Evolutionary conservation across 2,888 invertebrate genomes (phyloP), one percentile per base, ranked within the genome.

Genomic region (Drosophila parthenogenetica): DNA sequence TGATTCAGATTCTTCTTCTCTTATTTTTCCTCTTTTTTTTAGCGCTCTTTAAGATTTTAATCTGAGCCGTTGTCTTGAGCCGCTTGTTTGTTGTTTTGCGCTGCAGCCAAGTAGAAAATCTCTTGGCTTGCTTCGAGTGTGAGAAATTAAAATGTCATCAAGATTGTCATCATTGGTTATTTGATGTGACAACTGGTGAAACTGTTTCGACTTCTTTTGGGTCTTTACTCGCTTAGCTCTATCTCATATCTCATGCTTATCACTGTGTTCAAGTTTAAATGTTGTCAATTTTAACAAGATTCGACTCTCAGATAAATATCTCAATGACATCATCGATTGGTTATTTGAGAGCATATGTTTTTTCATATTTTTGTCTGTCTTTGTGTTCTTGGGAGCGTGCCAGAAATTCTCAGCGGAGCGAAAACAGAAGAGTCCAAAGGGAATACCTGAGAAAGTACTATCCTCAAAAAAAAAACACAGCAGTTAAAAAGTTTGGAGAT

Each of bases 61-160:
- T 86, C 86, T 88, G 51, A 50, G 58, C 54, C 63, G 65, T 86
- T 75, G 68, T 67, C 61, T 54, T 64, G 60, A 76, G 79, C 77
- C 61, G 76, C 66, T 73, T 76, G 77, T 72, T 77, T 76, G 59
- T 50, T 49, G 54, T 70, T 69, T 69, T 55, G 62, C 58, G 72
- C 55, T 70, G 77, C 83, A 58, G 81, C 78, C 84, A 85, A 89
- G 85, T 81, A 85, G 88, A 87, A 90, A 88, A 88, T 84, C 77
- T 75, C 74, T 49, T 79, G 51, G 62, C 69, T 76, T 77, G n/a
- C 29, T 29, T 43, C 22, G 70, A 80, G 78, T 77, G 78, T 77
- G 79, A 77, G 75, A 80, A 88, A 91, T 90, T 91, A 90, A 90
- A 91, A 89, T 90, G 91, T 90, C 90, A 90, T 90, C 89, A 84